Percentiles rank a stretch among this genome's conserved stretches.
Evolutionary conservation across 2,797 vertebrate genomes (phyloP).

Genomic region (Chloroceryle inda): DNA sequence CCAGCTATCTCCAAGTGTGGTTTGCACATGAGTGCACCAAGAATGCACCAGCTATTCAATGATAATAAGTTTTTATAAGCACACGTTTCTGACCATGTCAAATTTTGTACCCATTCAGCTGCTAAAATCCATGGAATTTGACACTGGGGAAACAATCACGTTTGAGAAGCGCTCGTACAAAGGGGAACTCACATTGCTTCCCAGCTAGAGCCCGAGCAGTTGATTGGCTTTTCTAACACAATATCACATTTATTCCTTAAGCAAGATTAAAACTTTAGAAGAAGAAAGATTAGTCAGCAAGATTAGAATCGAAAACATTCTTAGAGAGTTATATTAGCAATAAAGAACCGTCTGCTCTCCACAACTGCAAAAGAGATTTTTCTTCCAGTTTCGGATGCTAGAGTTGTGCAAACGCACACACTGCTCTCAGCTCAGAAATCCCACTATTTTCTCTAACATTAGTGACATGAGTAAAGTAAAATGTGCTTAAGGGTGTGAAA

Average conservation of each 20-base stretch:
- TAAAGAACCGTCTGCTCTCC: neutral
- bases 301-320: slow-evolving; percentile 28
- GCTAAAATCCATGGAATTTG: slow-evolving; percentile 65
- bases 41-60: slow-evolving; percentile 66
- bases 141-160: slow-evolving; percentile 17
- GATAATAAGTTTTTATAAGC: slow-evolving; percentile 41
- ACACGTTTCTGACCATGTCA: slow-evolving; percentile 61
- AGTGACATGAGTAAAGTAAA: neutral
- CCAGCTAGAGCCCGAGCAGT: neutral
- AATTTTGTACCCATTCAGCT: slow-evolving; percentile 44
- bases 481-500: neutral
- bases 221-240: slow-evolving; percentile 45
- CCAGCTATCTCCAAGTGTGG: neutral
- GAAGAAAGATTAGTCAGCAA: slow-evolving; percentile 54
- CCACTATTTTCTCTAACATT: neutral
- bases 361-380: neutral
- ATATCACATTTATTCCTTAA: slow-evolving; percentile 51
- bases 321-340: neutral
- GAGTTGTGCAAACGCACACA: neutral
- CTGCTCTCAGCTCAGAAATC: neutral
- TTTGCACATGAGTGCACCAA: slow-evolving; percentile 71
- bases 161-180: slow-evolving; percentile 27
- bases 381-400: neutral
- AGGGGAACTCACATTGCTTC: slow-evolving; percentile 19
- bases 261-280: slow-evolving; percentile 46